Percentiles rank a stretch among this genome's conserved stretches.
These are phyloP conservation scores for Eptatretus burgeri DNA, from an alignment of 2,113 vertebrate genomes.

Conservation along the genomic window DNA sequence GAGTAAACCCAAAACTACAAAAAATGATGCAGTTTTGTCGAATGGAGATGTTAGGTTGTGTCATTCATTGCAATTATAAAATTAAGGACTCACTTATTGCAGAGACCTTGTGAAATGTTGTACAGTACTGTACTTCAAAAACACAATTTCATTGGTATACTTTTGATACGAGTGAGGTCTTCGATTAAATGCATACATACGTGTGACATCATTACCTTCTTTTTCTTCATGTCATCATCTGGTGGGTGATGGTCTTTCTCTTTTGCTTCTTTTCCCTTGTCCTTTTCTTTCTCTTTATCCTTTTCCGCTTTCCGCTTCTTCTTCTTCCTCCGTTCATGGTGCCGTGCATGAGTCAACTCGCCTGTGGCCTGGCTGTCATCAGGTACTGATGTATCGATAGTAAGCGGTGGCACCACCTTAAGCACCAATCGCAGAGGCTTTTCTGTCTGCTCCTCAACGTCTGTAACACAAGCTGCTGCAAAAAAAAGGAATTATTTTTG, in stretches of 20 bases:
- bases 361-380: background rate
- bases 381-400: constrained; percentile 52
- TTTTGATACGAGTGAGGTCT: no score
- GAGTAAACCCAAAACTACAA: no score
- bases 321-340: constrained; percentile 86
- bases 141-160: no score
- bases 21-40: no score
- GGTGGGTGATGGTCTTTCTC: constrained; percentile 50
- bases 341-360: constrained; percentile 15
- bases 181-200: background rate
- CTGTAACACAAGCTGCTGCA: background rate
- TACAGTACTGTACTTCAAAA: no score
- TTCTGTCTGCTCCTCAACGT: constrained; percentile 19
- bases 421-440: constrained; percentile 79
- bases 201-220: constrained; percentile 28
- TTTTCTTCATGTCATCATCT: constrained; percentile 53
- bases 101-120: no score
- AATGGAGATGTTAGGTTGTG: no score
- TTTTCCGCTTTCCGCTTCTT: constrained; percentile 92
- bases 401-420: constrained; percentile 77
- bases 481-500: background rate
- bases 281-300: constrained; percentile 47
- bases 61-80: no score
- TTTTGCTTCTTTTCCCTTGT: constrained; percentile 51
- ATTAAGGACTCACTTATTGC: no score